Conservation (phyloP, 2,113 vertebrate species). For the Haemorhous mexicanus region DNA sequence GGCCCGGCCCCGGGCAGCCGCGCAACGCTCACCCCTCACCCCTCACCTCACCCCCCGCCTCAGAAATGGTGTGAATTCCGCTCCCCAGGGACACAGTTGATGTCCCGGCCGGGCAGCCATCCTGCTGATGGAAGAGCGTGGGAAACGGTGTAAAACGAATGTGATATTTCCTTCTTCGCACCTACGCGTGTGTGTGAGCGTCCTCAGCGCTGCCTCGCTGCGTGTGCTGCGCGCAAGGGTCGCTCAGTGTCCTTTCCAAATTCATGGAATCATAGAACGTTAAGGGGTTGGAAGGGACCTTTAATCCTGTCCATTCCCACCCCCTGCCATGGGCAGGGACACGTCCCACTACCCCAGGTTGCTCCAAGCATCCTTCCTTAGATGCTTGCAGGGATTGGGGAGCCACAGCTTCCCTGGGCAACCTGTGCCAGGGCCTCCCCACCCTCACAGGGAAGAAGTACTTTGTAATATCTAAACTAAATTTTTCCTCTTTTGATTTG, state of each 20-base stretch:
- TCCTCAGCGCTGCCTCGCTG: neutral
- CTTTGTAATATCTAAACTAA: neutral
- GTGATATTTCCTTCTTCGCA: neutral
- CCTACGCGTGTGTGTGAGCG: neutral
- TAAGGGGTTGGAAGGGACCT: neutral
- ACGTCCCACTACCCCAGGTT: rapidly evolving
- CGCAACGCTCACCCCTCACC: too few species aligned
- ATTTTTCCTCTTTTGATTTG: neutral
- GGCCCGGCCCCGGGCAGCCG: too few species aligned
- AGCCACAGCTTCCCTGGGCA: neutral
- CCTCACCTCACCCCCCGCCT: neutral
- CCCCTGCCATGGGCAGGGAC: neutral
- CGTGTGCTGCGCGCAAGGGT: too few species aligned
- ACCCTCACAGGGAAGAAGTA: neutral
- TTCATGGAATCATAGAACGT: too few species aligned
- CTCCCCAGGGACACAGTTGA: neutral
- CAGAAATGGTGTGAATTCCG: neutral
- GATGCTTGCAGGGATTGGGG: neutral
- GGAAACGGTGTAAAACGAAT: neutral
- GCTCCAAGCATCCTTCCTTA: neutral
- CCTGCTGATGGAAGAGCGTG: neutral
- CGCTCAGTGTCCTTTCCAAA: neutral
- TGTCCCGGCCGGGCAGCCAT: neutral
- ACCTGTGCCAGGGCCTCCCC: neutral
- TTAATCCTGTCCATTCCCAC: neutral